Evolutionary conservation across 2,113 vertebrate species (phyloP).

Genomic region (Hiodon tergisus): DNA sequence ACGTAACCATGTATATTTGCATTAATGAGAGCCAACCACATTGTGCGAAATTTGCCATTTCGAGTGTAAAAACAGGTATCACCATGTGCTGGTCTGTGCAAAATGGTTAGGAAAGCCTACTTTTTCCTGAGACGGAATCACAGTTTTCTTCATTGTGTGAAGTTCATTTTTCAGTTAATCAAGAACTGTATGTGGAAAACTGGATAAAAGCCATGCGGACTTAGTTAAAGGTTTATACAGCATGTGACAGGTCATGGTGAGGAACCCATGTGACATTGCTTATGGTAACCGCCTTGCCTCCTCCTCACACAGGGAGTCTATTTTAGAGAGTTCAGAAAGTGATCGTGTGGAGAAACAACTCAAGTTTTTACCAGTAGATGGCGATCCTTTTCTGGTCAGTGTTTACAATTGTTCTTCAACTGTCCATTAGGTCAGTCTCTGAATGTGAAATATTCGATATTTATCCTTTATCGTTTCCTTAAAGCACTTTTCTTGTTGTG

Average conservation of each 20-base stretch:
- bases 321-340: not conserved
- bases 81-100: not conserved
- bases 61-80: too few relatives aligned
- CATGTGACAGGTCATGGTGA: constrained; percentile 52
- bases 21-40: not conserved
- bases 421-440: not conserved
- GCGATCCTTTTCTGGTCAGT: not conserved
- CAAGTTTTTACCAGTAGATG: not conserved
- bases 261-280: constrained; percentile 40
- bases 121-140: not conserved
- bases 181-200: constrained; percentile 45
- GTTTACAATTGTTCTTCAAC: not conserved
- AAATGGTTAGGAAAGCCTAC: not conserved
- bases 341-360: not conserved
- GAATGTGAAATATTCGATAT: not conserved
- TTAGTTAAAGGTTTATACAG: constrained; percentile 41
- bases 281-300: not conserved
- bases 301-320: not conserved
- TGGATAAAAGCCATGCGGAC: constrained; percentile 46
- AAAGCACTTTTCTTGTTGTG: too few relatives aligned
- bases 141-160: not conserved
- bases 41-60: not conserved
- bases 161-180: constrained; percentile 40
- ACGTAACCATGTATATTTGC: too few relatives aligned
- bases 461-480: too few relatives aligned